Conservation (phyloP, 2,797 vertebrate genomes). For the Chelonia mydas region DNA sequence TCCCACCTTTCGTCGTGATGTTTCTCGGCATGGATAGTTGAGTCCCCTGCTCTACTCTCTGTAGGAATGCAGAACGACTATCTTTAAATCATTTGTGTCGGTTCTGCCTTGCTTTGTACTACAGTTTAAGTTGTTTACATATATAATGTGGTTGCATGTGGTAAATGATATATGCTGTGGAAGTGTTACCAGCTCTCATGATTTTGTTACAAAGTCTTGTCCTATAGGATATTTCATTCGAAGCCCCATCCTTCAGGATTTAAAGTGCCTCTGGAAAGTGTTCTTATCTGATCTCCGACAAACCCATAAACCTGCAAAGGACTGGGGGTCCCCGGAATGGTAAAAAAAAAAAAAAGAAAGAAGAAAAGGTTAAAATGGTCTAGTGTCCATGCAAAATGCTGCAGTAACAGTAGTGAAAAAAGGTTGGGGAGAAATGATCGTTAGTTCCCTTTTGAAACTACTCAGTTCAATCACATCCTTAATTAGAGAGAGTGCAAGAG, state of each 20-base stretch:
- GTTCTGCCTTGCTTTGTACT: neutral
- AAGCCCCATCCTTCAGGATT: neutral
- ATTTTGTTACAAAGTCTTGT: neutral
- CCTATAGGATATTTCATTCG: neutral
- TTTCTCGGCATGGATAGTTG: neutral
- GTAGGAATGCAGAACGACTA: neutral
- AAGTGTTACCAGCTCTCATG: accelerated
- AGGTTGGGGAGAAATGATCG: neutral
- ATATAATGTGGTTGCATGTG: neutral
- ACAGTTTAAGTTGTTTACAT: neutral
- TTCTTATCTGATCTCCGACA: neutral
- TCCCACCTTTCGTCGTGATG: neutral
- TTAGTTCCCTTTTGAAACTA: neutral
- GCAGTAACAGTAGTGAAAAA: neutral
- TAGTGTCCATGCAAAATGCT: neutral
- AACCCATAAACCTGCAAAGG: neutral
- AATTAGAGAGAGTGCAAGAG: neutral
- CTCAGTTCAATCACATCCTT: neutral
- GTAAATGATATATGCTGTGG: neutral
- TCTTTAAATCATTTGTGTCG: neutral
- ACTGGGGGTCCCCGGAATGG: neutral
- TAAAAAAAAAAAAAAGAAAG: neutral
- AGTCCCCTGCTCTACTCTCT: neutral
- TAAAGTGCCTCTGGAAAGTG: neutral
- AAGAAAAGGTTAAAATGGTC: neutral